Percentiles rank a stretch among this genome's conserved stretches.
Evolutionary conservation across 2,113 vertebrate genomes (phyloP).

Genomic region (Odontesthes bonariensis): DNA sequence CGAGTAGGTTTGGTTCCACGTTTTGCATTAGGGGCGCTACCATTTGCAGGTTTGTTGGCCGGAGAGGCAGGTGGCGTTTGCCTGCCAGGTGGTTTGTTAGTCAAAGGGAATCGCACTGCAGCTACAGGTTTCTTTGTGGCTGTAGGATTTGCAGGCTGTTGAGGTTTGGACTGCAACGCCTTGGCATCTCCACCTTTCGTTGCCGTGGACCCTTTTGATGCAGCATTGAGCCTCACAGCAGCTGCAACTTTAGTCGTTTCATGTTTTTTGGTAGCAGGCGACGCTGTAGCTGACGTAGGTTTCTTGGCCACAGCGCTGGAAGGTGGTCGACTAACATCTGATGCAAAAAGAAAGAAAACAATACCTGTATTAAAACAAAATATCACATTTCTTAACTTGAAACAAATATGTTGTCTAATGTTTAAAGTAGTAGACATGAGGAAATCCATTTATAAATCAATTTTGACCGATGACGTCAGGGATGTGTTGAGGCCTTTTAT

Average conservation of each 20-base stretch:
- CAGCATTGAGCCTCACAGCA: conserved; percentile 30
- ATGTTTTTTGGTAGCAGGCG: conserved; percentile 62
- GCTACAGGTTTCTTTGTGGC: conserved; percentile 53
- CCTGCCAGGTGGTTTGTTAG: conserved; percentile 35
- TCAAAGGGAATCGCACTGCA: conserved; percentile 21
- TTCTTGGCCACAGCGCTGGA: conserved; percentile 64
- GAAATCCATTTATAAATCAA: background rate
- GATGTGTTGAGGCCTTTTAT: background rate
- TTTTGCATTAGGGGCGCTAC: conserved; percentile 46
- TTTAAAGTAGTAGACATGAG: no score
- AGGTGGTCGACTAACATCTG: conserved; percentile 72
- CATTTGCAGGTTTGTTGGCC: conserved; percentile 43
- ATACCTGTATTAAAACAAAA: no score
- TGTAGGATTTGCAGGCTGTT: conserved; percentile 46
- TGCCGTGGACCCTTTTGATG: conserved; percentile 46
- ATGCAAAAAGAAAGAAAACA: conserved; percentile 4
- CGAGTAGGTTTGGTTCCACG: conserved; percentile 71
- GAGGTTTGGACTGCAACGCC: conserved; percentile 54
- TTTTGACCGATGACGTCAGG: background rate
- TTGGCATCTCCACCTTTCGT: conserved; percentile 59
- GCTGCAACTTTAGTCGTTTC: conserved; percentile 65
- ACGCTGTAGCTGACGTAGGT: conserved; percentile 34
- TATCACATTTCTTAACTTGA: no score
- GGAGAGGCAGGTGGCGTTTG: conserved; percentile 60
- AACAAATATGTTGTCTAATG: no score